Evolutionary conservation across 1,140 invertebrate species (phyloP), one percentile per base, ranked within the genome.

Genomic region (Habropoda laboriosa): DNA sequence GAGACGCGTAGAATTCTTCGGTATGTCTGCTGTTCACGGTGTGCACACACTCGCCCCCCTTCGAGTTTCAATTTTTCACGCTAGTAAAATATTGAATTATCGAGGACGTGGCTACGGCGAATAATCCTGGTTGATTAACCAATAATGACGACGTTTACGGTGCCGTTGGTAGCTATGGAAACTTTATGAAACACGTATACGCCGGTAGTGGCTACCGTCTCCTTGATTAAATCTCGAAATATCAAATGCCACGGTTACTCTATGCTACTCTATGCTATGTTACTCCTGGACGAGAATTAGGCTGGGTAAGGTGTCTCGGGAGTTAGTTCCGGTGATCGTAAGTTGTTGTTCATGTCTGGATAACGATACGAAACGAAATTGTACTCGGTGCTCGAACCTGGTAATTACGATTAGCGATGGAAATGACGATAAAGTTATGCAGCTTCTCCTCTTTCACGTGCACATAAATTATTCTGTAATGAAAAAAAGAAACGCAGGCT

Each of bases 191-290:
- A 61, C 13, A 68, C 45, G 21, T n/a, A n/a, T n/a, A n/a, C 21
- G 13, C 57, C 21, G 42, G 47, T 10, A 16, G 24, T 10, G 45
- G 16, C 24, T 42, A 16, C 27, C 38, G 45, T 12, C 10, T 45
- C 53, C n/a, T 80, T 74, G 40, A 82, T 79, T 64, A 51, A 81
- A 80, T 82, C 57, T 38, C 45, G 67, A 74, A 74, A 82, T 63
- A 63, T 3, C 7, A 16, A 32, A 18, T 2, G 10, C 16, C 10
- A 24, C 12, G 21, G 12, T 38, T 32, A 67, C 45, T 27, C 5
- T 12, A 5, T 0, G 24, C n/a, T 51, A 40, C 18, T 51, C n/a
- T 35, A 35, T 18, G 38, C 45, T 47, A 49, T n/a, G n/a, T n/a
- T n/a, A n/a, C n/a, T n/a, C n/a, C n/a, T n/a, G n/a, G n/a, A n/a